Conservation (phyloP, 2,113 vertebrate species). For the Smithornis capensis region DNA sequence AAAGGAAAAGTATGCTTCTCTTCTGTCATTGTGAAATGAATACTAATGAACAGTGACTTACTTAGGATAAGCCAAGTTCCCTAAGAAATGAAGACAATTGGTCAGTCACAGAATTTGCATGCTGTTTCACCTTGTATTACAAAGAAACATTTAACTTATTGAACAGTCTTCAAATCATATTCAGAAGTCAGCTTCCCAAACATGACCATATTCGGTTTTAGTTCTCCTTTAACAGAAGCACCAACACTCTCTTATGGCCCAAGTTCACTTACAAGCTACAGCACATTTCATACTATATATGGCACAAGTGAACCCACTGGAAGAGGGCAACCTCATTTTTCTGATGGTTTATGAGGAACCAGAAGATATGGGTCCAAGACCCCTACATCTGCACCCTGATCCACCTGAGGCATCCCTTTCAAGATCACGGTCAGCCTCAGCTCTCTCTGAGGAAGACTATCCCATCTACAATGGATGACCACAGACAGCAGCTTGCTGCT, state of each 20-base stretch:
- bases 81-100: neutral
- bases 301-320: neutral
- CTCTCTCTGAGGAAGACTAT: neutral
- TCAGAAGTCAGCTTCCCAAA: neutral
- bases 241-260: neutral
- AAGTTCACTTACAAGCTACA: neutral
- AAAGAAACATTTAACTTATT: neutral
- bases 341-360: neutral
- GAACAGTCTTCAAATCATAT: neutral
- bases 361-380: neutral
- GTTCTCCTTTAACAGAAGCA: neutral
- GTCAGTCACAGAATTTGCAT: neutral
- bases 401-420: neutral
- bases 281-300: neutral
- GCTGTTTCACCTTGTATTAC: neutral
- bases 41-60: neutral
- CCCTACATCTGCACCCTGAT: neutral
- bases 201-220: neutral
- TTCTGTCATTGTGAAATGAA: neutral
- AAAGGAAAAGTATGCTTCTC: neutral
- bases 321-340: neutral
- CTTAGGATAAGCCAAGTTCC: neutral
- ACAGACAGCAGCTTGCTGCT: neutral
- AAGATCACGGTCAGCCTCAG: neutral
- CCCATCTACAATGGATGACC: neutral